Base-by-base conservation (phyloP, 2,888 invertebrate species). In the Phytoseiulus persimilis region DNA sequence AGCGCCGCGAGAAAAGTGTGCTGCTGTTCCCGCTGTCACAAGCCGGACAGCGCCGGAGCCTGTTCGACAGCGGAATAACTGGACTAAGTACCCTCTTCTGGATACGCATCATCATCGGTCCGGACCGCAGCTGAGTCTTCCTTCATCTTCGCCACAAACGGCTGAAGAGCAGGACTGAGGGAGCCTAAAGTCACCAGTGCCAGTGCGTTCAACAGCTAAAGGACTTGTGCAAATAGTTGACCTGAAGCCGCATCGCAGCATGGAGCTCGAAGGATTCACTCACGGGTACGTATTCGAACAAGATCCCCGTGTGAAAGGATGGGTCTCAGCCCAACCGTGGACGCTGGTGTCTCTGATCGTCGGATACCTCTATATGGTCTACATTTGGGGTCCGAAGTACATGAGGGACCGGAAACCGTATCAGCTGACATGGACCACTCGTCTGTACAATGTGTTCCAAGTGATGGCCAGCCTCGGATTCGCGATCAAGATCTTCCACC, bases 371-470 rank as follows among this genome's bases (percentile, higher is more conserved):
- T 87, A 87, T 87, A 87, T 87, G 87, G 87, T 87, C 11, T 87
- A 87, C 33, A 33, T 87, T 9, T 87, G 87, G 87, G 87, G 87
- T n/a, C 87, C 87, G 2, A 87, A 87, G 33, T 33, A 39, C 87
- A 87, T 87, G 87, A 87, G 87, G 32, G 87, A 87, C 87, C 87
- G 87, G 32, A 87, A 87, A 32, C 87, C 87, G 87, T 87, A 87
- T 33, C 39, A 87, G 32, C 87, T 87, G 33, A 87, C 87, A n/a
- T 39, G 39, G 45, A 31, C 45, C 14, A 87, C 87, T 5, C 87
- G 87, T 33, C 87, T 87, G n/a, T 87, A 87, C 45, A 87, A 87
- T 31, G 45, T 87, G 0, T 87, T 87, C 33, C 87, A 87, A 45
- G 87, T 87, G 0, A 39, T 87, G 33, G 87, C 87, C 32, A 87